Base-by-base conservation (phyloP, 2,797 vertebrate genomes). In the Sebastes cheni region DNA sequence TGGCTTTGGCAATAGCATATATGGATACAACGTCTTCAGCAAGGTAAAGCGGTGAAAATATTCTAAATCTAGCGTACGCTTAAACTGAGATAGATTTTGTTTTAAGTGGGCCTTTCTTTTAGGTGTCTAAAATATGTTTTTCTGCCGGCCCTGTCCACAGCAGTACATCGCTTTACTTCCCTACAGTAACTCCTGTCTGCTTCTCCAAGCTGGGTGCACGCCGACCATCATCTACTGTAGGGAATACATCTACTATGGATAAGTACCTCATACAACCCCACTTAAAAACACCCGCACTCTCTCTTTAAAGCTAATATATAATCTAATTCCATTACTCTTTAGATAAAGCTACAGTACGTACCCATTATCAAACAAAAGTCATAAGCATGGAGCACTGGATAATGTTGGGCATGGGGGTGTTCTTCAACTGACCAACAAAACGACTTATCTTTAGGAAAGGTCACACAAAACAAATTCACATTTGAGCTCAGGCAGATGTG, bases 401-500 rank as follows among this genome's bases (percentile, higher is more conserved):
- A 36, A 32, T 67, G 20, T 34, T 30, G 25, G 3, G 34, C 16
- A 54, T 27, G 50, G 18, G 39, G 8, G 25, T 79, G 32, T 23
- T 11, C 20, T 74, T 67, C 23, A 75, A 60, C 32, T 67, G 50
- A 72, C 52, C 27, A 72, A 75, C 59, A 77, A 25, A 75, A 46
- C 73, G 39, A 72, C 39, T 78, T 18, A 22, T 27, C 36, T 75
- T 75, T 27, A 54, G 69, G 3, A 88, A 90, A 89, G 86, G 81
- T 87, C 88, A 81, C 61, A 76, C n/a, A 61, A 46, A 72, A 69
- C 42, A 71, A 70, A 79, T 34, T 84, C 75, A 54, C 61, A 82
- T 75, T 84, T 72, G 27, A 50, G 60, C 84, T 71, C 75, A 78
- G 75, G 71, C 58, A 76, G 79, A 86, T 74, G 75, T 85, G 61